Conservation (phyloP, 2,797 vertebrate species). For the Clamator glandarius region DNA sequence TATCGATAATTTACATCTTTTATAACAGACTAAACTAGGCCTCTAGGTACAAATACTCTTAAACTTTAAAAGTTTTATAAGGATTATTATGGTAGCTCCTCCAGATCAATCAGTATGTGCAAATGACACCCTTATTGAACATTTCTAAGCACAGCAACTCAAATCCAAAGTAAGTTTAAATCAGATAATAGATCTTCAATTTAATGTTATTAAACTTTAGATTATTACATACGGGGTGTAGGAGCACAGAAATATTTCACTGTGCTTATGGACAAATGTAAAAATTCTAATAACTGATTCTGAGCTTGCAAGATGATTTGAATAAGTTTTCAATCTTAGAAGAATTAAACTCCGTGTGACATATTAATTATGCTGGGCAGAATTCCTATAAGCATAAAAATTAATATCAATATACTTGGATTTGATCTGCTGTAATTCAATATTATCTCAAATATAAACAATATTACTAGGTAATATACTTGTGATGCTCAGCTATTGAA, state of each 20-base stretch:
- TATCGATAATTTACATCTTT: neutral
- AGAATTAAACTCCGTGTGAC: neutral
- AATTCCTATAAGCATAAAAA: conserved; percentile 3
- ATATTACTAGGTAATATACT: neutral
- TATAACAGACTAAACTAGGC: rapidly evolving
- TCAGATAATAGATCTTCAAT: neutral
- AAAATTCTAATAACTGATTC: neutral
- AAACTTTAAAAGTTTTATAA: neutral
- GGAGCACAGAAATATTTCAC: neutral
- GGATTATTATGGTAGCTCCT: neutral
- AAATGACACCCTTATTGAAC: neutral
- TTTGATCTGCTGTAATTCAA: neutral
- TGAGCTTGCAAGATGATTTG: neutral
- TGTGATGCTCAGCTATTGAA: neutral
- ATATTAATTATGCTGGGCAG: neutral
- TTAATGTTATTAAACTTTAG: neutral
- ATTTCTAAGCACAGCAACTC: neutral
- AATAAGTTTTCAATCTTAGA: neutral
- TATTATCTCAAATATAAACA: neutral
- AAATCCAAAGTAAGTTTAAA: neutral
- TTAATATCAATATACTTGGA: neutral
- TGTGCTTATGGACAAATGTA: neutral
- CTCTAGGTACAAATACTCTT: neutral
- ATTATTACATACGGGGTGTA: neutral
- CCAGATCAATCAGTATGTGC: neutral